phyloP scores from a whole-genome alignment of 1,140 invertebrate species.

The Trichomalopsis sarcophagae region DNA sequence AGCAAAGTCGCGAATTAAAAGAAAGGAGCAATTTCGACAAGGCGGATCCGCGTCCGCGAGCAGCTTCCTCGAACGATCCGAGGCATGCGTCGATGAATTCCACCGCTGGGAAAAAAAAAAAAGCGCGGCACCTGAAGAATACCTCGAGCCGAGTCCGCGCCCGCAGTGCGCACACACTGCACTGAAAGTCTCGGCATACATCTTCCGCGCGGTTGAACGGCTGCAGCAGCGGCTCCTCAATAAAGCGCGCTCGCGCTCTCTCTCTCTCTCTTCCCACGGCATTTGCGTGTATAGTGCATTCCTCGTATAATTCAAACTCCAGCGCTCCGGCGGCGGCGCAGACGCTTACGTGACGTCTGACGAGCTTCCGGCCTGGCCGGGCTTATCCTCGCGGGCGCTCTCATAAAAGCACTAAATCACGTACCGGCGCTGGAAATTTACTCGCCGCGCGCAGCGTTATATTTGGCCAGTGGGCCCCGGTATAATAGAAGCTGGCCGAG shows the following conservation, averaged over 20 bases:
- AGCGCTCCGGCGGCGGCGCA: background rate
- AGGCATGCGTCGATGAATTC: too few relatives aligned
- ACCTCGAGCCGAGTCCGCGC: too few relatives aligned
- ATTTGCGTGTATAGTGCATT: constrained; percentile 66
- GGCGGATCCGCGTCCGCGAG: too few relatives aligned
- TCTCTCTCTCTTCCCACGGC: background rate
- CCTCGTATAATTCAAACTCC: constrained; percentile 61
- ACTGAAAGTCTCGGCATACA: background rate
- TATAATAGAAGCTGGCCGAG: background rate
- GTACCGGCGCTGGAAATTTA: constrained; percentile 46
- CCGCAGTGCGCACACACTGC: too few relatives aligned
- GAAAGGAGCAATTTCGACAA: background rate
- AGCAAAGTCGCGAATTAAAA: background rate
- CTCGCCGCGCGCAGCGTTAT: background rate
- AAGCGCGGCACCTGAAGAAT: too few relatives aligned
- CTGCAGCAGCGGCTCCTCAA: constrained; percentile 2
- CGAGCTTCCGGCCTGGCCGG: constrained; percentile 31
- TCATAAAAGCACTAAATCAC: constrained; percentile 51
- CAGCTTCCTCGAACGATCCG: too few relatives aligned
- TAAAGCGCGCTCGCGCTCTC: background rate
- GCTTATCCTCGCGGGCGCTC: constrained; percentile 33
- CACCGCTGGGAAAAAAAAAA: too few relatives aligned
- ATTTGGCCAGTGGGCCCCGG: background rate
- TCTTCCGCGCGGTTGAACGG: background rate
- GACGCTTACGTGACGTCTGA: constrained; percentile 49